phyloP scores from a whole-genome alignment of 1,140 invertebrate species.

The Cyrtorhinus lividipennis region DNA sequence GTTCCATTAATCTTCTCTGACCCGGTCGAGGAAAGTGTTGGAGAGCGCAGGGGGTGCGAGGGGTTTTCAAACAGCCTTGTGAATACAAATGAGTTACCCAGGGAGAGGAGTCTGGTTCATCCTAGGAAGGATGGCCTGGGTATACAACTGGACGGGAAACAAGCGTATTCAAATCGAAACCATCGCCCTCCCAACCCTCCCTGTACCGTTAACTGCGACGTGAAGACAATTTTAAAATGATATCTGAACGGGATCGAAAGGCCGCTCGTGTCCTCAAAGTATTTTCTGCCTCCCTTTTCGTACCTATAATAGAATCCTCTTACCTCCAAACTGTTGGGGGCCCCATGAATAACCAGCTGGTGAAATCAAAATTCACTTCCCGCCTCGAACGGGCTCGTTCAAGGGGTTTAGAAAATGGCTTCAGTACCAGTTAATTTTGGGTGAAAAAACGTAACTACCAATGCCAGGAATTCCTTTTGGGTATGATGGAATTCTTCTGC shows the following conservation, averaged over 20 bases:
- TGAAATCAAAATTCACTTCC: too few relatives aligned
- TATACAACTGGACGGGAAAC: not conserved
- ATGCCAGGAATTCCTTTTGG: too few relatives aligned
- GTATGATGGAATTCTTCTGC: too few relatives aligned
- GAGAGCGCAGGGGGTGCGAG: not conserved
- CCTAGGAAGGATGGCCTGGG: not conserved
- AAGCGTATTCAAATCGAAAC: not conserved
- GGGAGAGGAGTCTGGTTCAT: not conserved
- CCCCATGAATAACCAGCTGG: too few relatives aligned
- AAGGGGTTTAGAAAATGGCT: too few relatives aligned
- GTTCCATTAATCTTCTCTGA: not conserved
- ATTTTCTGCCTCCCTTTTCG: too few relatives aligned
- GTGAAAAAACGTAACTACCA: too few relatives aligned
- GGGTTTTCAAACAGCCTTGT: not conserved
- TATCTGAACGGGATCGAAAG: not conserved
- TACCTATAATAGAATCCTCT: too few relatives aligned
- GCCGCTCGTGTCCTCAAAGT: too few relatives aligned
- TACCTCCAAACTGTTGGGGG: too few relatives aligned
- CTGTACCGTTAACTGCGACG: not conserved
- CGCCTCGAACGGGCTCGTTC: too few relatives aligned
- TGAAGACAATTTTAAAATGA: not conserved
- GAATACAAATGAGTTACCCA: not conserved
- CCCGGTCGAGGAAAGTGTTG: not conserved
- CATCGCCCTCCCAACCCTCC: not conserved
- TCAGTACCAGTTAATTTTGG: too few relatives aligned